These are phyloP conservation scores for Notothenia rossii DNA, from an alignment of 2,113 vertebrate genomes.

Conservation along the genomic window DNA sequence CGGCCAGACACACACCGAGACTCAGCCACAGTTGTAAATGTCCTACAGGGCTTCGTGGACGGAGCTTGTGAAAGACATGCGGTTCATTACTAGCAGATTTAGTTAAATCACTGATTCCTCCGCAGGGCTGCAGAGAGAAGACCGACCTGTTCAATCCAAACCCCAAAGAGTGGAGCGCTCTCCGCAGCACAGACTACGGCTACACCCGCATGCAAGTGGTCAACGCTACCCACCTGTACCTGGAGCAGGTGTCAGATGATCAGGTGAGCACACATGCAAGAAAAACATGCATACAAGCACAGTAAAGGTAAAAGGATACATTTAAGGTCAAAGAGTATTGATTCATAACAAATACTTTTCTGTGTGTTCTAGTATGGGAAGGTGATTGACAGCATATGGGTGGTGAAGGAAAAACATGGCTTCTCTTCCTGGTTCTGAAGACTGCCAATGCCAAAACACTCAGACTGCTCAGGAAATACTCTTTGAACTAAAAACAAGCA, in stretches of 20 bases:
- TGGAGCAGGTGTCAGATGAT: constrained; percentile 93
- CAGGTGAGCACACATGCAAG: constrained; percentile 81
- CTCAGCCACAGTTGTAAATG: constrained; percentile 59
- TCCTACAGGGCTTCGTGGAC: constrained; percentile 45
- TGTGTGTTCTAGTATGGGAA: constrained; percentile 86
- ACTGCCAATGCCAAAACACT: not conserved
- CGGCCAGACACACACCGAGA: constrained; percentile 42
- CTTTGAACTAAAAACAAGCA: constrained; percentile 46
- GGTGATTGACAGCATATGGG: constrained; percentile 89
- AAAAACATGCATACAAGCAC: not conserved
- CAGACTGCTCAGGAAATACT: constrained; percentile 49
- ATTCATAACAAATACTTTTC: constrained; percentile 26
- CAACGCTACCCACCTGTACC: constrained; percentile 87
- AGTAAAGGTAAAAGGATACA: not conserved
- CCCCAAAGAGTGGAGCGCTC: constrained; percentile 88
- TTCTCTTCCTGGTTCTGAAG: constrained; percentile 80
- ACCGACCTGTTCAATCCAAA: constrained; percentile 86
- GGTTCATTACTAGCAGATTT: constrained; percentile 16
- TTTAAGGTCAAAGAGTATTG: constrained; percentile 11
- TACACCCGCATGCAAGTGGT: constrained; percentile 87
- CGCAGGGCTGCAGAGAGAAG: constrained; percentile 89
- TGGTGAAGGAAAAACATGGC: constrained; percentile 86
- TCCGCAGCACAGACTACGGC: constrained; percentile 89
- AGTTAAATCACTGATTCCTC: constrained; percentile 19
- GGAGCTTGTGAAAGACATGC: constrained; percentile 6